These are phyloP conservation scores for Phorcus lineatus DNA, from an alignment of 2,888 invertebrate genomes.

Conservation along the genomic window DNA sequence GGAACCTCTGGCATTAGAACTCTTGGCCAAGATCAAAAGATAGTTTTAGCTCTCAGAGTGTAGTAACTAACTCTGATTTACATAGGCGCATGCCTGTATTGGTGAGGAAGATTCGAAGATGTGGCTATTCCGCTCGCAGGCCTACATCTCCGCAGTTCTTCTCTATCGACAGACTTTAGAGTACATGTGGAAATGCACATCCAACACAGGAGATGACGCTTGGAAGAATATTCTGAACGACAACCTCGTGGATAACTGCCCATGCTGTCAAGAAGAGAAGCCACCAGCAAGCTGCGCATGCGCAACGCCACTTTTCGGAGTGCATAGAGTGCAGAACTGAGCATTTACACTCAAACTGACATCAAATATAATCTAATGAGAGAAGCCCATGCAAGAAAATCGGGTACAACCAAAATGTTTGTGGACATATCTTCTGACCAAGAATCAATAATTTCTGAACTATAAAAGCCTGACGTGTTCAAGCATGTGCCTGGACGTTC, in stretches of 20 bases:
- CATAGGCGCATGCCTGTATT: constrained; percentile 33
- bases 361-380: background rate
- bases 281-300: constrained; percentile 23
- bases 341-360: background rate
- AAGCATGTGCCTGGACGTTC: no score
- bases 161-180: constrained; percentile 30
- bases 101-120: constrained; percentile 34
- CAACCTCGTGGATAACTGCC: constrained; percentile 43
- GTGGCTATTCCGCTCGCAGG: constrained; percentile 41
- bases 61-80: constrained; percentile 39
- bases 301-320: constrained; percentile 31
- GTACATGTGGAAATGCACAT: constrained; percentile 41
- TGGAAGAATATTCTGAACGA: constrained; percentile 43
- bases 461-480: no score
- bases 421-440: no score
- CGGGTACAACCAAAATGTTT: no score
- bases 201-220: constrained; percentile 31
- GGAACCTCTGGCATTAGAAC: no score
- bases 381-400: no score
- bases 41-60: no score
- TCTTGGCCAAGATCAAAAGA: no score
- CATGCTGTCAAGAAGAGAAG: constrained; percentile 33
- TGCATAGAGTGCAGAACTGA: background rate
- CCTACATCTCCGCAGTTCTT: constrained; percentile 34
- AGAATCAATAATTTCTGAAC: no score